phyloP scores from a whole-genome alignment of 2,797 vertebrate species.

The Sus cebifrons region DNA sequence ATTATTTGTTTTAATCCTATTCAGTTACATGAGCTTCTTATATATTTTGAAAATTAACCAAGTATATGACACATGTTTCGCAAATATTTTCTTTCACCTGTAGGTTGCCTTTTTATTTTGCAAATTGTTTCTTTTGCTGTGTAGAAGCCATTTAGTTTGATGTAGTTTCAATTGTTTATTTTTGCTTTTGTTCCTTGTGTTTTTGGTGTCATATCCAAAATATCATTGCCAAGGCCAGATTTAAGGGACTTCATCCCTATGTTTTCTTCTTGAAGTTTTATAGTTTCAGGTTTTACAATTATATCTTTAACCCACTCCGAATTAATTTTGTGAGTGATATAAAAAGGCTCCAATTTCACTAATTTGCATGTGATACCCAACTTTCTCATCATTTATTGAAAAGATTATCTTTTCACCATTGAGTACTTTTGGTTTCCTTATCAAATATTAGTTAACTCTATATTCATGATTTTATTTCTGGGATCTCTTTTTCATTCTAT shows the following conservation, averaged over 20 bases:
- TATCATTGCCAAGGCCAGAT: neutral
- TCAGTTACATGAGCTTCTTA: neutral
- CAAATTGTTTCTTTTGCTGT: neutral
- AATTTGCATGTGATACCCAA: neutral
- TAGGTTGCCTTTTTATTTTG: neutral
- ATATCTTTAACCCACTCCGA: neutral
- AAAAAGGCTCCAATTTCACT: neutral
- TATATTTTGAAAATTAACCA: neutral
- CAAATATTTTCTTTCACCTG: neutral
- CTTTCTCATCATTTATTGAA: neutral
- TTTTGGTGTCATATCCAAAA: neutral
- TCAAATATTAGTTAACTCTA: neutral
- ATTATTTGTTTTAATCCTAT: neutral
- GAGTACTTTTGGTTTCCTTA: neutral
- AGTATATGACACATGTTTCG: neutral
- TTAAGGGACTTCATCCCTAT: neutral
- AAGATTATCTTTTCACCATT: neutral
- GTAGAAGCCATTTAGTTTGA: conserved; percentile 7
- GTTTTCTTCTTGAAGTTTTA: neutral
- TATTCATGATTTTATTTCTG: neutral
- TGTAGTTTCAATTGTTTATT: neutral
- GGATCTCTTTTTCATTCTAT: neutral
- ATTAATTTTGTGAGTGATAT: neutral
- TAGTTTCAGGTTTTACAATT: neutral
- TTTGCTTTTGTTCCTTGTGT: neutral